Evolutionary conservation across 1,140 invertebrate species (phyloP).

Genomic region (Drosophila tristis): DNA sequence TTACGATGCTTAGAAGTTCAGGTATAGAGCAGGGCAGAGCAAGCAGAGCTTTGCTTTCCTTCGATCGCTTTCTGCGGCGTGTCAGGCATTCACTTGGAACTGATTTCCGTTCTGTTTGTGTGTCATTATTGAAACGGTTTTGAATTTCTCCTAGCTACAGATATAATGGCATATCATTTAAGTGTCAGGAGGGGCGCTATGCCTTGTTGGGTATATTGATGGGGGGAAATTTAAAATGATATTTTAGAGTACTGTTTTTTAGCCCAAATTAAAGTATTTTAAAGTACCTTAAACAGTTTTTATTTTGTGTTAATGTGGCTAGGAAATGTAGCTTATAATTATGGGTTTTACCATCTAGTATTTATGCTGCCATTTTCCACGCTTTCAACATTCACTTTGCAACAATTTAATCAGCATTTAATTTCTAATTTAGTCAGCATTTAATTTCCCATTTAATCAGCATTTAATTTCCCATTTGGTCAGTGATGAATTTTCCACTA

Average conservation of each 20-base stretch:
- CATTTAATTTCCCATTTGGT: too few relatives aligned
- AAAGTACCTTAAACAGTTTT: too few relatives aligned
- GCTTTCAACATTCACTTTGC: too few relatives aligned
- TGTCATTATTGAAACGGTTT: slow-evolving; percentile 49
- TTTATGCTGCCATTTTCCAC: too few relatives aligned
- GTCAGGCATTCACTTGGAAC: slow-evolving; percentile 62
- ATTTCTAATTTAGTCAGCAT: too few relatives aligned
- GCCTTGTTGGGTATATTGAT: slow-evolving; percentile 49
- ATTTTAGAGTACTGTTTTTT: not conserved
- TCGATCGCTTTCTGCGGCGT: slow-evolving; percentile 15
- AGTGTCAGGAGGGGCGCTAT: slow-evolving; percentile 7
- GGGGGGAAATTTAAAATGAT: slow-evolving; percentile 18
- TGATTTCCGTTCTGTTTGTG: slow-evolving; percentile 36
- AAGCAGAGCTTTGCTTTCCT: slow-evolving; percentile 17
- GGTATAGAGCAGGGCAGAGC: slow-evolving; percentile 34
- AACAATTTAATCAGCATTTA: too few relatives aligned
- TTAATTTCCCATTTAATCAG: too few relatives aligned
- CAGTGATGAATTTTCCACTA: too few relatives aligned
- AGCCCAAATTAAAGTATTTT: too few relatives aligned
- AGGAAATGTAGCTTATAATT: too few relatives aligned
- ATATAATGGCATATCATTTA: slow-evolving; percentile 35
- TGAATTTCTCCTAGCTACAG: slow-evolving; percentile 36
- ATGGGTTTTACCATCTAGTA: too few relatives aligned
- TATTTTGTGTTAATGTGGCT: too few relatives aligned
- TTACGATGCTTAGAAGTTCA: slow-evolving; percentile 59